Evolutionary conservation across 1,140 invertebrate genomes (phyloP), one percentile per base, ranked within the genome.

Genomic region (Aphelenchoides besseyi): DNA sequence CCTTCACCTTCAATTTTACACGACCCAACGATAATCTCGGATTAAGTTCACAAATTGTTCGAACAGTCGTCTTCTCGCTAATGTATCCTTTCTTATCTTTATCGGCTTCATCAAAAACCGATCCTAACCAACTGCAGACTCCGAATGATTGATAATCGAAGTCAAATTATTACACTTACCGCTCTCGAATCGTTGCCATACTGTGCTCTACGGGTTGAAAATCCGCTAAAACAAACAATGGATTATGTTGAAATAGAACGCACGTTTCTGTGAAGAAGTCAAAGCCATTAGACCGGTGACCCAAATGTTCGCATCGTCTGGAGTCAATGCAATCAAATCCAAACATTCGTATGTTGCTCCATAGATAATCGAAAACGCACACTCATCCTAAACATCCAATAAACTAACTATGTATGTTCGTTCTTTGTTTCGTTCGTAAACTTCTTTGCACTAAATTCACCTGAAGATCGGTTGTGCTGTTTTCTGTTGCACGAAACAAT

Each of bases 261-360:
- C 37, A 82, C 80, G 52, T 69, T 73, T 79, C 36, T 70, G 69
- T 37, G 66, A 77, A 52, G 71, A 69, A 53, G 79, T 83, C 28
- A 82, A 62, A 12, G 82, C 77, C 75, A 84, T 84, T 3, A 84
- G 74, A 16, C 80, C 85, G 12, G 81, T 79, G 5, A 89, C 86
- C 89, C 89, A 90, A 68, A 90, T 89, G 75, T 89, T 89, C 5
- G 89, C 88, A 79, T 90, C 89, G 73, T 89, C 89, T 5, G 88
- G 85, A 28, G 87, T 86, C 55, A 87, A 85, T 12, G 89, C 89
- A 59, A 90, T 87, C 59, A 90, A 81, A 82, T 90, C 89, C 54
- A 90, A 84, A 28, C 87, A 87, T 55, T 89, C 88, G 82, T 88
- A 90, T 37, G 87, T 85, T 41, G 89, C 88, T 12, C 89, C 89